Evolutionary conservation across 1,140 invertebrate genomes (phyloP), one percentile per base, ranked within the genome.

Genomic region (Drosophila bifasciata): DNA sequence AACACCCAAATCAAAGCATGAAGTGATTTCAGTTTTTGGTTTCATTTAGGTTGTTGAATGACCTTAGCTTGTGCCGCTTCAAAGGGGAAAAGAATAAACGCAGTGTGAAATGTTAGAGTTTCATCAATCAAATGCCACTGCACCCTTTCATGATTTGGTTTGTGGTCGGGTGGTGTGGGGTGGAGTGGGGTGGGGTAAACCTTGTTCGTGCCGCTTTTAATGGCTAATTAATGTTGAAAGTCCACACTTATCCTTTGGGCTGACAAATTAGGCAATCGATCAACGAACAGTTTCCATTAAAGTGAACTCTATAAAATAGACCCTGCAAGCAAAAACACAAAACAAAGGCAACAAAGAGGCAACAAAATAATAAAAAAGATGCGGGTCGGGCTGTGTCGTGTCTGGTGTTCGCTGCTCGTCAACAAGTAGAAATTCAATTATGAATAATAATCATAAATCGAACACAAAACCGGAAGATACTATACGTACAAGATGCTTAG

Each of bases 191-290:
- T 11, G 57, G 46, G 44, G 46, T 45, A 71, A 83, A 84, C 79
- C 79, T 83, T 83, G 79, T 62, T 74, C 59, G 41, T 55, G 70
- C 44, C 68, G 57, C 60, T 48, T 68, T 75, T 78, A 88, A 83
- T 88, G 66, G 83, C 63, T 83, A 83, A 88, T 83, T 83, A 83
- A 83, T 80, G 73, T 86, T 83, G 60, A 51, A 36, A 61, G 61
- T 58, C 49, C 52, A 72, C 61, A 72, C 67, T 76, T 69, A 80
- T 73, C 63, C 52, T 55, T 52, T 66, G 25, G 50, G 32, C 79
- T 88, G 83, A 86, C 83, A 86, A 86, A 88, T 86, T 79, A 79
- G 69, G 70, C 62, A 76, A 86, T 83, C 80, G 83, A 79, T 75
- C 83, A 84, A 73, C 70, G 59, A 73, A 79, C 66, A 49, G 60